These are phyloP conservation scores for Psophia crepitans DNA, from an alignment of 2,113 vertebrate species.

Conservation along the genomic window DNA sequence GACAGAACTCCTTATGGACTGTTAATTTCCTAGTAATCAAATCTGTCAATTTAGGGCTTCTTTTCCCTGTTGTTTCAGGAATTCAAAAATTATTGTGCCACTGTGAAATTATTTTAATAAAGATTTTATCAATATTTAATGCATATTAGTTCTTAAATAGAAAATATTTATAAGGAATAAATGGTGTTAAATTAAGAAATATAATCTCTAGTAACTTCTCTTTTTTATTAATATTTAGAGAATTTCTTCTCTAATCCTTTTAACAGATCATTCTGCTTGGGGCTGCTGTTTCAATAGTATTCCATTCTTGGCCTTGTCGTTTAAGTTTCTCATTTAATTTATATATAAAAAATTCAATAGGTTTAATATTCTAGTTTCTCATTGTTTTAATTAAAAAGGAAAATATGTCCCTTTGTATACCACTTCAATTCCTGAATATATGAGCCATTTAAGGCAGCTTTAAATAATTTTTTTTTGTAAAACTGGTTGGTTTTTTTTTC, in stretches of 20 bases:
- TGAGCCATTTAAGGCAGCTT: not conserved
- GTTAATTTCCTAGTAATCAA: not conserved
- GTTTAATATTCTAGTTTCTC: not conserved
- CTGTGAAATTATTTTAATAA: conserved; percentile 24
- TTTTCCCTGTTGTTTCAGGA: not conserved
- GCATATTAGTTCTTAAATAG: conserved; percentile 27
- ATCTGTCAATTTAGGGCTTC: not conserved
- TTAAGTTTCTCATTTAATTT: conserved; percentile 13
- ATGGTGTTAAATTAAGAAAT: conserved; percentile 5
- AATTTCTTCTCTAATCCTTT: not conserved
- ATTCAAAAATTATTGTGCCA: not conserved
- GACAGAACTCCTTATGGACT: not conserved
- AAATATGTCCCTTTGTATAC: not conserved
- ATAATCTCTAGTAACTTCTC: not conserved
- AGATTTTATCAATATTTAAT: conserved; percentile 38
- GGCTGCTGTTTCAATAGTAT: not conserved
- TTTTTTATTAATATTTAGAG: conserved; percentile 37
- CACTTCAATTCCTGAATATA: not conserved
- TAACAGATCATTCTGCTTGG: not conserved
- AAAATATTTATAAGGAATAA: conserved; percentile 58
- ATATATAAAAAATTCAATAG: not conserved
- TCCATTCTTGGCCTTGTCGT: not conserved
- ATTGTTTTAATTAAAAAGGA: not conserved
- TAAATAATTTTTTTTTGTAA: not conserved
- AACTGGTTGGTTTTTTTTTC: not conserved